A percentile compares a stretch with the other conserved stretches of the same genome.
Evolutionary conservation across 2,113 vertebrate genomes (phyloP).

Genomic region (Microtus pennsylvanicus): DNA sequence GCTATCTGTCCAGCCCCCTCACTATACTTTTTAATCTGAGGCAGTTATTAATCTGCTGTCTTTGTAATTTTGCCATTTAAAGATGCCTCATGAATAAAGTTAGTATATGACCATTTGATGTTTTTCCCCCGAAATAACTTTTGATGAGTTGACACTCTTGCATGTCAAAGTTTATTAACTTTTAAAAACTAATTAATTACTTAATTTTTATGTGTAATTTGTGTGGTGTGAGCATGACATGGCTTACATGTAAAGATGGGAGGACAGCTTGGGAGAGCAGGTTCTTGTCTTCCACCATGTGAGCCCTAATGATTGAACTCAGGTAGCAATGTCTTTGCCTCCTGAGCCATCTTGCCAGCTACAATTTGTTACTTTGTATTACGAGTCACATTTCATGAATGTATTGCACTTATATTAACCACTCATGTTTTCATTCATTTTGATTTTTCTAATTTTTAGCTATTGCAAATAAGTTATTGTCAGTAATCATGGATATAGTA

Average conservation of each 20-base stretch:
- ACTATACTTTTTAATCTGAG: neutral
- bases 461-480: constrained; percentile 32
- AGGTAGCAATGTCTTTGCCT: neutral
- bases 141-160: neutral
- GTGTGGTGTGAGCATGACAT: neutral
- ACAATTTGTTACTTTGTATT: constrained; percentile 38
- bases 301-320: neutral
- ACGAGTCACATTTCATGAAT: neutral
- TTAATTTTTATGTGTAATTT: neutral
- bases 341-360: neutral
- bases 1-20: neutral
- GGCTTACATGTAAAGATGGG: neutral
- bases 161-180: neutral
- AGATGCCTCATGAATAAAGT: constrained; percentile 10
- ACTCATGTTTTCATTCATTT: constrained; percentile 12
- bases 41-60: neutral
- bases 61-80: constrained; percentile 21
- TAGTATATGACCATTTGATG: neutral
- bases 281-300: neutral
- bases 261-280: neutral
- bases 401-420: constrained; percentile 9
- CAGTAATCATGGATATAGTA: neutral
- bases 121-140: constrained; percentile 21
- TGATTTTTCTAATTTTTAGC: constrained; percentile 31
- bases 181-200: neutral